Evolutionary conservation across 2,888 invertebrate genomes (phyloP).

Genomic region (Hydroisotoma schaefferi): DNA sequence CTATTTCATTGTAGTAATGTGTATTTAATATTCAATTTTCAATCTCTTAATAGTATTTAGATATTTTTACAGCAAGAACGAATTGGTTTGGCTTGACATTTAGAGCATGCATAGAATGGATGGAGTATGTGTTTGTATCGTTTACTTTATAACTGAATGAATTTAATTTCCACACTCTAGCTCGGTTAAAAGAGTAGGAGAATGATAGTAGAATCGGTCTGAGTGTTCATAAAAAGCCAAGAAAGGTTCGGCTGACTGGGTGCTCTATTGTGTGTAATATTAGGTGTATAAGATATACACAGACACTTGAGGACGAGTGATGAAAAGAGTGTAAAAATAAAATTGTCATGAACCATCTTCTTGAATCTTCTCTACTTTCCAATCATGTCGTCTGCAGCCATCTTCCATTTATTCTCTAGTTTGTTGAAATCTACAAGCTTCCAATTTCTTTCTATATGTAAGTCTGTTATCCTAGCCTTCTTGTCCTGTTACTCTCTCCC

Average conservation of each 20-base stretch:
- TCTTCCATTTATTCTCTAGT: conserved; percentile 6
- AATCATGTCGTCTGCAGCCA: conserved; percentile 21
- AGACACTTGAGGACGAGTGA: conserved; percentile 15
- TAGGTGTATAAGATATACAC: conserved; percentile 3
- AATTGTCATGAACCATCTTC: conserved; percentile 45
- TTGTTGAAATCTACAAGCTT: conserved; percentile 4
- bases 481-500: too few relatives aligned
- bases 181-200: conserved; percentile 4
- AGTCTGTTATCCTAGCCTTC: too few relatives aligned
- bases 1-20: too few relatives aligned
- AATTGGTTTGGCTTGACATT: too few relatives aligned
- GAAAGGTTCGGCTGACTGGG: conserved; percentile 29
- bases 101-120: too few relatives aligned
- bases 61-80: too few relatives aligned
- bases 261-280: conserved; percentile 6
- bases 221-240: conserved; percentile 11
- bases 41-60: too few relatives aligned
- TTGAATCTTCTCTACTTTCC: conserved; percentile 37
- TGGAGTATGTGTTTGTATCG: too few relatives aligned
- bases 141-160: too few relatives aligned
- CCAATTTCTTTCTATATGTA: too few relatives aligned
- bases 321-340: conserved; percentile 42
- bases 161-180: conserved; percentile 27
- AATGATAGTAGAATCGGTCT: too few relatives aligned
- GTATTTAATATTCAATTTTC: too few relatives aligned